phyloP scores from a whole-genome alignment of 2,888 invertebrate genomes.

The Crocallis elinguaria region DNA sequence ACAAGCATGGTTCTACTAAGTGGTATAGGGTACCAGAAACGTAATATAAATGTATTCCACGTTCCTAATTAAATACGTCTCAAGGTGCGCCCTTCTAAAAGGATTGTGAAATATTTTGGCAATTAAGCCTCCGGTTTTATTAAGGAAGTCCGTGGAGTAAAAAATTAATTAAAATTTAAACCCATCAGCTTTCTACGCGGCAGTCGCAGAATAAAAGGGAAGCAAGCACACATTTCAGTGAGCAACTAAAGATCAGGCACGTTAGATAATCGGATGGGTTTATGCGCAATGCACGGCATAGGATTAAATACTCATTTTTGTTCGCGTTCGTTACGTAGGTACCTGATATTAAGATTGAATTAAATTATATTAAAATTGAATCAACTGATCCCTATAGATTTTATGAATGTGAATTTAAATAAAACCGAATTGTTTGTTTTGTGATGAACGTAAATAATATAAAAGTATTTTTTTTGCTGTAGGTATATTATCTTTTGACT shows the following conservation, averaged over 20 bases:
- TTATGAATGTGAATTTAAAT: neutral
- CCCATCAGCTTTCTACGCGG: constrained; percentile 65
- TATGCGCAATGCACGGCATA: constrained; percentile 59
- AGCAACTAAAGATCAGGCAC: constrained; percentile 76
- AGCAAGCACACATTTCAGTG: constrained; percentile 72
- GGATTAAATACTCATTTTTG: constrained; percentile 57
- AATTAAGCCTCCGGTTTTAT: constrained; percentile 70
- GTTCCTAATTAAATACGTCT: constrained; percentile 58
- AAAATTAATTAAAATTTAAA: constrained; percentile 82
- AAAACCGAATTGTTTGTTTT: neutral
- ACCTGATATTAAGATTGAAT: constrained; percentile 9
- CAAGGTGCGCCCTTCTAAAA: constrained; percentile 57
- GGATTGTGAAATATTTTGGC: constrained; percentile 75
- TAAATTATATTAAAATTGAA: constrained; percentile 10
- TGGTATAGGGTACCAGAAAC: constrained; percentile 16
- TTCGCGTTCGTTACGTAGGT: constrained; percentile 25
- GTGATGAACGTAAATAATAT: too few species aligned
- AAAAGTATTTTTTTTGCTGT: neutral
- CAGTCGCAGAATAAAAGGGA: constrained; percentile 65
- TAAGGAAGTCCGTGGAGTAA: constrained; percentile 75
- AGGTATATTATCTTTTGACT: neutral
- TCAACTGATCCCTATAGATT: neutral
- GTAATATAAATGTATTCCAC: constrained; percentile 34
- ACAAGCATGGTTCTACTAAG: constrained; percentile 30
- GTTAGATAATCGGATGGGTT: constrained; percentile 75